Conservation (phyloP, 2,797 vertebrate genomes). For the Carcharodon carcharias region DNA sequence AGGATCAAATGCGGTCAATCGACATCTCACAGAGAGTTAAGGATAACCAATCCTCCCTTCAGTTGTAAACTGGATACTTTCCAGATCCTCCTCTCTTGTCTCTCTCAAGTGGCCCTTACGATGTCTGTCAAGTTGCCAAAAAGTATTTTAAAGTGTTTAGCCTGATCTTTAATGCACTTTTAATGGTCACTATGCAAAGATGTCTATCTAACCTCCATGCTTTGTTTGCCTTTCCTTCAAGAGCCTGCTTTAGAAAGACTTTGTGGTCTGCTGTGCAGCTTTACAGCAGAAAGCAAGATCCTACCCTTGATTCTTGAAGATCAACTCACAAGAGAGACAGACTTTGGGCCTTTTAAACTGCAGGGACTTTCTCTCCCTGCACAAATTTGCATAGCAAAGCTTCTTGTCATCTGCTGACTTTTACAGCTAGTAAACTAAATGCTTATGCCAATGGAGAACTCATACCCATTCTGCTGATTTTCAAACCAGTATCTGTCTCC, state of each 20-base stretch:
- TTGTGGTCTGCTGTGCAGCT: not conserved
- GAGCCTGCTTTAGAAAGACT: not conserved
- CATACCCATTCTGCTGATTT: slow-evolving; percentile 82
- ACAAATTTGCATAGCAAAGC: not conserved
- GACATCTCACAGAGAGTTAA: too few relatives aligned
- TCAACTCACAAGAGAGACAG: not conserved
- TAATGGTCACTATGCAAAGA: not conserved
- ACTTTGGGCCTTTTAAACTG: not conserved
- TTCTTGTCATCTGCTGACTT: too few relatives aligned
- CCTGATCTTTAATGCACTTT: not conserved
- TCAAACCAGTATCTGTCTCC: slow-evolving; percentile 98
- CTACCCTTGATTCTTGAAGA: not conserved
- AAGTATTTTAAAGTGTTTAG: not conserved
- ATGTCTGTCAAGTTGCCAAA: slow-evolving; percentile 6
- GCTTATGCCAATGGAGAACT: not conserved
- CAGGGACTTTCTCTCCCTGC: not conserved
- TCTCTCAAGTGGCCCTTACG: not conserved
- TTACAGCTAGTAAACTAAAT: not conserved
- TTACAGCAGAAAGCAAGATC: not conserved
- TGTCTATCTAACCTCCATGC: not conserved
- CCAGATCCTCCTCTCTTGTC: not conserved
- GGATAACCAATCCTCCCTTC: not conserved
- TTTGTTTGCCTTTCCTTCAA: not conserved
- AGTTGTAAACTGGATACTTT: not conserved
- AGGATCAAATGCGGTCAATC: not conserved